Percentiles rank a stretch among this genome's conserved stretches.
These are phyloP conservation scores for Notechis scutatus DNA, from an alignment of 2,113 vertebrate genomes.

Conservation along the genomic window DNA sequence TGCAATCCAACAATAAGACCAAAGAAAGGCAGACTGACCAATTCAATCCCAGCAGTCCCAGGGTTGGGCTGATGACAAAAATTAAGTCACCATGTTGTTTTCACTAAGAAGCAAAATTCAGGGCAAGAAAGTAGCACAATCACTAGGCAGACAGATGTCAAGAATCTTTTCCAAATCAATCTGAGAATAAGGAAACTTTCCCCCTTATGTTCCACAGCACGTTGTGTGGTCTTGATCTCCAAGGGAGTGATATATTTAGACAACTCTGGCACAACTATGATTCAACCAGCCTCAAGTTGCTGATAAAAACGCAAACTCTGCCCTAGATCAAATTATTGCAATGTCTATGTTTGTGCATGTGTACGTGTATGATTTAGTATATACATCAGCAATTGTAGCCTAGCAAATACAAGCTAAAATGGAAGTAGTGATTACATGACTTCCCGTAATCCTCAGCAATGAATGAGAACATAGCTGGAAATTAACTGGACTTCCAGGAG, in stretches of 20 bases:
- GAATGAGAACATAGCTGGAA: neutral
- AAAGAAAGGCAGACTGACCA: neutral
- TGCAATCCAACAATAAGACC: neutral
- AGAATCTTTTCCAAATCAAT: neutral
- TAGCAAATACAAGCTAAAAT: neutral
- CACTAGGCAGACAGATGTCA: neutral
- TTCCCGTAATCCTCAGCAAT: neutral
- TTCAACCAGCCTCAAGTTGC: neutral
- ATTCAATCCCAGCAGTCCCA: neutral
- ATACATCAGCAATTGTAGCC: neutral
- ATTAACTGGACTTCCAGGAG: neutral
- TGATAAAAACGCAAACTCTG: neutral
- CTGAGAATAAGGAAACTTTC: neutral
- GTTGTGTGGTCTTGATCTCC: neutral
- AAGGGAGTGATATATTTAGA: neutral
- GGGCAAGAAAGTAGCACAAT: neutral
- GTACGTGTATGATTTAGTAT: neutral
- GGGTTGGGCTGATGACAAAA: neutral
- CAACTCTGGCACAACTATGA: neutral
- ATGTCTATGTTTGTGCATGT: neutral
- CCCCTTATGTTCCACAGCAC: neutral
- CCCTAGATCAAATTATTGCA: neutral
- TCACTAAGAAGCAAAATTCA: neutral
- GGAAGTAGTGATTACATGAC: neutral
- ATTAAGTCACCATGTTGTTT: neutral